Evolutionary conservation across 2,888 invertebrate genomes (phyloP).

Genomic region (Nomada lathburiana): DNA sequence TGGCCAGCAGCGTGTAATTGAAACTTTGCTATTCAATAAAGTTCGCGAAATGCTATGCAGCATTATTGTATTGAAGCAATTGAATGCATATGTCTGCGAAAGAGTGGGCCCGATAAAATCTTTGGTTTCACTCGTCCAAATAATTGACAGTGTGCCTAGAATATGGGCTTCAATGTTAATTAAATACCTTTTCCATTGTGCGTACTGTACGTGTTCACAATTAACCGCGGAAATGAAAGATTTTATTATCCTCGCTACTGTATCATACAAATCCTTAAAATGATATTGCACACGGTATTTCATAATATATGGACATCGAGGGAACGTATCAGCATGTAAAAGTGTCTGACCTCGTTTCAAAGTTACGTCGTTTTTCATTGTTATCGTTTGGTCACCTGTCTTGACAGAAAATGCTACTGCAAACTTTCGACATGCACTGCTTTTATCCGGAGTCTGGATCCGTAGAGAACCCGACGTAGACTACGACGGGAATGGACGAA

Average conservation of each 20-base stretch:
- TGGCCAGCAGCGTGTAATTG: no score
- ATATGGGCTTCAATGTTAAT: background rate
- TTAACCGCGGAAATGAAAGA: background rate
- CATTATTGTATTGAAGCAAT: no score
- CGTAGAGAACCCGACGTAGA: background rate
- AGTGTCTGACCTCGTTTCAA: slow-evolving; percentile 19
- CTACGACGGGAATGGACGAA: background rate
- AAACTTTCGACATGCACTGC: slow-evolving; percentile 7
- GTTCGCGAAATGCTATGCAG: no score
- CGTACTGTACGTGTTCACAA: no score
- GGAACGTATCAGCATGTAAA: background rate
- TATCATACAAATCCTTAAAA: background rate
- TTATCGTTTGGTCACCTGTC: slow-evolving; percentile 15
- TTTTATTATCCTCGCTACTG: background rate
- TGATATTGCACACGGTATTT: background rate
- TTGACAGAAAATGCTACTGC: slow-evolving; percentile 8
- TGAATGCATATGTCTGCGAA: no score
- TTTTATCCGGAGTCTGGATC: background rate
- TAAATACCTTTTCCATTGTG: background rate
- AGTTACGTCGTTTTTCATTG: slow-evolving; percentile 11
- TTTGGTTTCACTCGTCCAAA: no score
- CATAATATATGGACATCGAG: background rate
- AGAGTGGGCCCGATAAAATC: no score
- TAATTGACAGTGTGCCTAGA: no score
- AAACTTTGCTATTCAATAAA: no score